Evolutionary conservation across 2,888 invertebrate species (phyloP).

Genomic region (Macrosiphum euphorbiae): DNA sequence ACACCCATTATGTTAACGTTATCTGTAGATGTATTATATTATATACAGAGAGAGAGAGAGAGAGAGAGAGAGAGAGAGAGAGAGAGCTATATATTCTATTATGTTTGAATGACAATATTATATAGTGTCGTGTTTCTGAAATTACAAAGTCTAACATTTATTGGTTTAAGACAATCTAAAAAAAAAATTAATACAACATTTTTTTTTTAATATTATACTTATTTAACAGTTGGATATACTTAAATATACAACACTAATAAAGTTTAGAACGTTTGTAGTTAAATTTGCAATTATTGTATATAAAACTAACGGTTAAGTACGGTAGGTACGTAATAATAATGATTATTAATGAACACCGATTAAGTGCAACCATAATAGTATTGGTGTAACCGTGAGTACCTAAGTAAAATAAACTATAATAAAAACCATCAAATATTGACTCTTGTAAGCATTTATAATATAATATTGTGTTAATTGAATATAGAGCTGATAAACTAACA

Average conservation of each 20-base stretch:
- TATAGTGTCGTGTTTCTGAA: neutral
- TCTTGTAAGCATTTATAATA: neutral
- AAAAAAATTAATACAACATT: neutral
- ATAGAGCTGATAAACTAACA: neutral
- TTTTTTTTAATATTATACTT: neutral
- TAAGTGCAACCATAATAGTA: neutral
- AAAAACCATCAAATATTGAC: neutral
- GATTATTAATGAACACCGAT: neutral
- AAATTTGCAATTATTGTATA: neutral
- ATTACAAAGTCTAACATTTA: neutral
- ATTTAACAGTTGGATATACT: neutral
- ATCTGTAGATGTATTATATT: neutral
- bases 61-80: neutral
- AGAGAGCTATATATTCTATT: neutral
- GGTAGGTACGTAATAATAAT: neutral
- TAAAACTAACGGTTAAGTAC: neutral
- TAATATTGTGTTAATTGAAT: neutral
- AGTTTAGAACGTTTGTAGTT: neutral
- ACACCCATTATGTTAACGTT: neutral
- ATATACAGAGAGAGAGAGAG: neutral
- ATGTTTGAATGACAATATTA: neutral
- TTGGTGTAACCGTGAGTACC: neutral
- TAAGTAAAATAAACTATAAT: neutral
- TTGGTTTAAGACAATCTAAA: neutral
- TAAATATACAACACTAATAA: neutral